phyloP scores from a whole-genome alignment of 2,797 vertebrate genomes.

The Eulemur mongoz region DNA sequence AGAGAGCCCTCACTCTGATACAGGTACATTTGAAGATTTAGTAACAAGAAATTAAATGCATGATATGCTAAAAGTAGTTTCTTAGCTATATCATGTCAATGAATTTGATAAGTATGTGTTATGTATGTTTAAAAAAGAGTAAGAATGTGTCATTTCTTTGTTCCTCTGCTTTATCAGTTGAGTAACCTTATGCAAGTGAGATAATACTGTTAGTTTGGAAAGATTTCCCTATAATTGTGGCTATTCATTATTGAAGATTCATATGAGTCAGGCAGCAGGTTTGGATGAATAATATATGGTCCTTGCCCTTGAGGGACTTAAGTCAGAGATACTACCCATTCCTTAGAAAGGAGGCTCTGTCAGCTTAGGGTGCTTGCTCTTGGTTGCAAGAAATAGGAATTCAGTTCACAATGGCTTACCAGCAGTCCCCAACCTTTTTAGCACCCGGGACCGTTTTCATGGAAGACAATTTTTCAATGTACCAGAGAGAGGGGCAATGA shows the following conservation, averaged over 20 bases:
- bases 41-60: not conserved
- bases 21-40: not conserved
- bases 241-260: not conserved
- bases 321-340: not conserved
- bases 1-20: not conserved
- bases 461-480: too few species aligned
- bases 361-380: not conserved
- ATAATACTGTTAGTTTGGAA: not conserved
- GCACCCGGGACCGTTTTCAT: too few species aligned
- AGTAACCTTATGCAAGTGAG: not conserved
- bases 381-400: not conserved
- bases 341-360: not conserved
- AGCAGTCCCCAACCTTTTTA: too few species aligned
- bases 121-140: not conserved
- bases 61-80: not conserved
- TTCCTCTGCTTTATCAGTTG: not conserved
- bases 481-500: too few species aligned
- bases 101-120: not conserved
- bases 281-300: not conserved
- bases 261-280: not conserved
- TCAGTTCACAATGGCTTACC: not conserved
- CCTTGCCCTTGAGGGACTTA: not conserved
- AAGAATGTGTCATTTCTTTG: not conserved
- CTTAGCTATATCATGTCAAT: not conserved
- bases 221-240: not conserved